These are phyloP conservation scores for Monomorium pharaonis DNA, from an alignment of 1,140 invertebrate species.

Conservation along the genomic window DNA sequence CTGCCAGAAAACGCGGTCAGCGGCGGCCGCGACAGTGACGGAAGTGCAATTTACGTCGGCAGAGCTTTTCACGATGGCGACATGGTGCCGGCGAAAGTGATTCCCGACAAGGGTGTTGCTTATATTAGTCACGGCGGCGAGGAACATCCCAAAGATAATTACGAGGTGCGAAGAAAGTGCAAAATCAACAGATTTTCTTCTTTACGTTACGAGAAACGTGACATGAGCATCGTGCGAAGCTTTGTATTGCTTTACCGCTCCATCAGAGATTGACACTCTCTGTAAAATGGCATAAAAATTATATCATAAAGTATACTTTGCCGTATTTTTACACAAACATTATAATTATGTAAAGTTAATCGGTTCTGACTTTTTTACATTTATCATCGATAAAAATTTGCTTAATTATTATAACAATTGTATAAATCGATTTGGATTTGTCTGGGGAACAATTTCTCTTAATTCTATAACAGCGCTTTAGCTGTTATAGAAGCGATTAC, in stretches of 20 bases:
- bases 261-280: background rate
- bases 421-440: background rate
- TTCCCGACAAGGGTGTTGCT: slow-evolving; percentile 87
- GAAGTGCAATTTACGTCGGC: slow-evolving; percentile 90
- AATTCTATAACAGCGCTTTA: background rate
- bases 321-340: background rate
- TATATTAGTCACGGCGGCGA: slow-evolving; percentile 88
- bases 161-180: slow-evolving; percentile 87
- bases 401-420: background rate
- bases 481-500: background rate
- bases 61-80: slow-evolving; percentile 90
- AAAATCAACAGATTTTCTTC: slow-evolving; percentile 3
- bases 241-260: background rate
- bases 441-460: background rate
- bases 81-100: slow-evolving; percentile 91
- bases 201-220: background rate
- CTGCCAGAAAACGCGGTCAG: slow-evolving; percentile 85
- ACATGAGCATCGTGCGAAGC: background rate
- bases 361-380: background rate
- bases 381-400: background rate
- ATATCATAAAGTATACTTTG: background rate
- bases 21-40: slow-evolving; percentile 90
- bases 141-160: slow-evolving; percentile 87
- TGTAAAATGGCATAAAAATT: background rate
- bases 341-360: background rate